phyloP scores from a whole-genome alignment of 2,797 vertebrate species.

The Coreius guichenoti region DNA sequence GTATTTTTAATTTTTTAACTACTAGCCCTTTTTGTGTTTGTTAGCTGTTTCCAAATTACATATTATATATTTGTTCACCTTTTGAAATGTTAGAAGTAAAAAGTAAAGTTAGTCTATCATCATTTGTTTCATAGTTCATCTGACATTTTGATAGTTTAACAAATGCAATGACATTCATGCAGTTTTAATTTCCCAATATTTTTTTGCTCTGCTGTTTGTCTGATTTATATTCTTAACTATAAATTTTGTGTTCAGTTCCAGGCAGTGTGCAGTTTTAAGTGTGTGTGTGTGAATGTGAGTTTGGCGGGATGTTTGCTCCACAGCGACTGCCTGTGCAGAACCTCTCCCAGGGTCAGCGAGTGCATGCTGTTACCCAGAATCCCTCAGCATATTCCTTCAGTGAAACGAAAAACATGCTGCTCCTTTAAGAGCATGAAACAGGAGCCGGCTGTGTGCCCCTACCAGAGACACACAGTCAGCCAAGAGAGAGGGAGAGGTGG shows the following conservation, averaged over 20 bases:
- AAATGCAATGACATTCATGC: background rate
- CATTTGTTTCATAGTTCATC: background rate
- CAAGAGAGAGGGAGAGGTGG: constrained; percentile 68
- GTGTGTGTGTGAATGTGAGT: constrained; percentile 21
- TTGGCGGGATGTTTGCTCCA: constrained; percentile 46
- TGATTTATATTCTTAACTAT: background rate
- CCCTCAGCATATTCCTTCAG: constrained; percentile 63
- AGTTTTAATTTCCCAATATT: constrained; percentile 7
- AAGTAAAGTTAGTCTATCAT: constrained; percentile 2
- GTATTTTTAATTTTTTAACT: background rate
- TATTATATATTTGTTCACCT: background rate
- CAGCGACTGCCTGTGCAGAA: constrained; percentile 74
- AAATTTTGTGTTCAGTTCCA: background rate
- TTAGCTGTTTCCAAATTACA: background rate
- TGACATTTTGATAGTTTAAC: background rate
- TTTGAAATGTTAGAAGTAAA: background rate
- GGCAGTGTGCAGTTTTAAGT: constrained; percentile 14
- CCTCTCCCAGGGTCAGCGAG: constrained; percentile 77
- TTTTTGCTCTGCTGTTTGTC: constrained; percentile 11
- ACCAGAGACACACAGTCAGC: constrained; percentile 72
- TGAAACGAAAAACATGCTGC: constrained; percentile 75
- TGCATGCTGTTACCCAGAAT: constrained; percentile 83
- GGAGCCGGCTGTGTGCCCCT: constrained; percentile 73
- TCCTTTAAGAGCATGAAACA: constrained; percentile 83
- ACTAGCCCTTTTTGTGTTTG: background rate